Evolutionary conservation across 2,113 vertebrate genomes (phyloP).

Genomic region (Prietella phreatophila): DNA sequence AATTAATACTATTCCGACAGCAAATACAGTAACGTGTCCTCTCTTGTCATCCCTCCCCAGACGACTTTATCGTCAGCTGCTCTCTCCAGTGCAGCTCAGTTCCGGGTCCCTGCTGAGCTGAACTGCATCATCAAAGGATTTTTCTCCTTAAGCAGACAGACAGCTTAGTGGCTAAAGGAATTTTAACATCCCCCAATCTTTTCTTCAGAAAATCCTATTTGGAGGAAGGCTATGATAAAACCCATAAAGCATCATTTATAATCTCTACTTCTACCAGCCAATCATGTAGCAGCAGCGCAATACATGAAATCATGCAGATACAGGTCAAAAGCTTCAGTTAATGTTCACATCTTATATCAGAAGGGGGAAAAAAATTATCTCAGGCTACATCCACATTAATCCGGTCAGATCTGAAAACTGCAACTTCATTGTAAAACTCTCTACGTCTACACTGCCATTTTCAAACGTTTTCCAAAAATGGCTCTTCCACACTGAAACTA

Average conservation of each 20-base stretch:
- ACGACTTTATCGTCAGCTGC: constrained; percentile 51
- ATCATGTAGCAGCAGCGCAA: background rate
- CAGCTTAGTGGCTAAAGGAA: constrained; percentile 32
- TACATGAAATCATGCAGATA: background rate
- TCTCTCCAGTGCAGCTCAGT: constrained; percentile 31
- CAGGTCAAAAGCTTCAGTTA: background rate
- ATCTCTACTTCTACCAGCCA: background rate
- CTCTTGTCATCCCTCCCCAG: constrained; percentile 30
- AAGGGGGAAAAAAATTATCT: background rate
- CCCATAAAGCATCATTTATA: background rate
- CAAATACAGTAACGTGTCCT: background rate
- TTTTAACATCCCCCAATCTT: constrained; percentile 3
- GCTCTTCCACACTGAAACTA: too few species aligned
- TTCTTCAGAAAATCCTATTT: constrained; percentile 6
- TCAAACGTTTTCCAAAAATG: too few species aligned
- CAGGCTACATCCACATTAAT: background rate
- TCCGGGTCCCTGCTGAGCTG: constrained; percentile 58
- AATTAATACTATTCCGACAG: constrained; percentile 41
- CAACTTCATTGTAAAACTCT: too few species aligned
- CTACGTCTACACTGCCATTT: too few species aligned
- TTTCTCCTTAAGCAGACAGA: constrained; percentile 42
- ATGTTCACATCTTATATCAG: background rate
- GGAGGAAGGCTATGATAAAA: background rate
- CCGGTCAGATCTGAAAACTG: too few species aligned
- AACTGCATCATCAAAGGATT: constrained; percentile 58